Percentiles rank a stretch among this genome's conserved stretches.
Evolutionary conservation across 2,888 invertebrate species (phyloP).

Genomic region (Lepidochrysops patricia): DNA sequence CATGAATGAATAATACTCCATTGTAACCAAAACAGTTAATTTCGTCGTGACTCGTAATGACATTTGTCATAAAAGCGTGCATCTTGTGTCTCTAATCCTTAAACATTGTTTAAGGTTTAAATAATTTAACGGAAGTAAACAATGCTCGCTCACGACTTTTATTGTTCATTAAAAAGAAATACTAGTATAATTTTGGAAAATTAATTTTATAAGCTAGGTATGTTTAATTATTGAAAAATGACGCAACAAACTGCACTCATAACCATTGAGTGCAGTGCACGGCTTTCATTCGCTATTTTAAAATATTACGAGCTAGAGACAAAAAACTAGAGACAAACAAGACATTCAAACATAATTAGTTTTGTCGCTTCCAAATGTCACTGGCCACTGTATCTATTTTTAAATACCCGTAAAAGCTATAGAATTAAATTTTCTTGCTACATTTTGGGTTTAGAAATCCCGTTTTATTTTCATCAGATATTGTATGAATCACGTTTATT

Average conservation of each 20-base stretch:
- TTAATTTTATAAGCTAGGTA: too few species aligned
- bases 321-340: too few species aligned
- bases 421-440: neutral
- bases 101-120: neutral
- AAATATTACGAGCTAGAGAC: too few species aligned
- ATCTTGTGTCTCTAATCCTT: neutral
- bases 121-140: neutral
- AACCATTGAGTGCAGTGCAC: too few species aligned
- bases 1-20: slow-evolving; percentile 10
- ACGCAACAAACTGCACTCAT: too few species aligned
- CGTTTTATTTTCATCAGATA: neutral
- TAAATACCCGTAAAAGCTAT: neutral
- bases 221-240: too few species aligned
- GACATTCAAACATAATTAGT: neutral
- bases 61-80: slow-evolving; percentile 1
- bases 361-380: neutral
- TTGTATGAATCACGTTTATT: slow-evolving; percentile 14
- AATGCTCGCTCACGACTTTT: neutral
- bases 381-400: neutral
- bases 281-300: too few species aligned
- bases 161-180: neutral
- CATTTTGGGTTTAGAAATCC: neutral
- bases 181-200: too few species aligned
- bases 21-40: slow-evolving; percentile 10
- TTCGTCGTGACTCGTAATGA: slow-evolving; percentile 8